Evolutionary conservation across 2,797 vertebrate species (phyloP), one percentile per base, ranked within the genome.

Genomic region (Argentina silus): DNA sequence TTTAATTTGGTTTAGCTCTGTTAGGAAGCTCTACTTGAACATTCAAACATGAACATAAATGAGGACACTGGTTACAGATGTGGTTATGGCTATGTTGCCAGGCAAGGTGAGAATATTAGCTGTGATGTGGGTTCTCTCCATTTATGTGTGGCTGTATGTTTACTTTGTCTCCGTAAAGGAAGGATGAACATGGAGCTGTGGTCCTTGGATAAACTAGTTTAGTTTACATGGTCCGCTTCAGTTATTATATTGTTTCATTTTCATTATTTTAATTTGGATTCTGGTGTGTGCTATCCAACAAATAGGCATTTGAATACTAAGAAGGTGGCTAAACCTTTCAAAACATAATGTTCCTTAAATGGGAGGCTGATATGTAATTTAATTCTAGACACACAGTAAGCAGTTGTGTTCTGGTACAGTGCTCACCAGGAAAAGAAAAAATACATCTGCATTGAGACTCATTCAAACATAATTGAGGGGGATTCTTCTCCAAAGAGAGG

Each of bases 111-210:
- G 65, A 64, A 66, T 74, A 84, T 83, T 83, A 84, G 59, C 82
- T 63, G 7, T 27, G 69, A 73, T 76, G 76, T 85, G 62, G 75
- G 48, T 74, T 43, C 14, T 69, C 76, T 55, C 56, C 75, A 78
- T 83, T 73, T 76, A 79, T 79, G 62, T 72, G 78, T 27, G 42
- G 47, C 73, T 78, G 17, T n/a, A 0, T 80, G 77, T 85, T 84
- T 82, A 56, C 61, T 70, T 53, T 23, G 10, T 61, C 27, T 43
- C 59, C 42, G 70, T 76, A 59, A 56, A 66, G 14, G 23, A 0
- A 68, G 64, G 71, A 15, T 60, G 59, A 80, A 75, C 44, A 70
- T 42, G 14, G 67, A 2, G 6, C 51, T n/a, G 51, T 60, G 78
- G 60, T 51, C 17, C 14, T 23, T 51, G 70, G 70, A 68, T 64